Evolutionary conservation across 92 coral and sea anemone species (phyloP), one percentile per base, ranked within the genome.

Genomic region (Zoanthus sansibaricus): DNA sequence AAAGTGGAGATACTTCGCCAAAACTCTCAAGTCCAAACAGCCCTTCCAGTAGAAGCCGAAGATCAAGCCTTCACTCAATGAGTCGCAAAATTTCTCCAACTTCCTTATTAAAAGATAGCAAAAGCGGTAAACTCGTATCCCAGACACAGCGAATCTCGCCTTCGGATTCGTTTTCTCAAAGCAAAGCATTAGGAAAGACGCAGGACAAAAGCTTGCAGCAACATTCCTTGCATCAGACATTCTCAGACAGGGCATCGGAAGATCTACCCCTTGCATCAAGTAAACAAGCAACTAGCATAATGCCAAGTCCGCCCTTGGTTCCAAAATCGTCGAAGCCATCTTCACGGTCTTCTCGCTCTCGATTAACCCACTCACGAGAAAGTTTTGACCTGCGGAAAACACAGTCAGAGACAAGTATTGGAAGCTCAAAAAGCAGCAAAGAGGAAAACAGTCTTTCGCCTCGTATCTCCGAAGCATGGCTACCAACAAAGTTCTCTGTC

Each of bases 391-490:
- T 87, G 69, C 94, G 93, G 16, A 87, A 72, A 61, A 88, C 89
- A 16, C 94, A 91, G 73, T 91, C 94, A 48, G 94, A 91, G 64
- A 87, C 94, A 75, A 91, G 91, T 31, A 72, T 91, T 33, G 78
- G 71, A 73, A 91, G 91, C 72, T 80, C 48, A 30, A 73, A 84
- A 21, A 90, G 91, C 61, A 86, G 78, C 55, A 88, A 77, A 79
- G 91, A 89, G 37, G 87, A 74, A 30, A 90, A 88, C 70, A 71
- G 61, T 7, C 89, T 91, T 47, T 84, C 82, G 30, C 94, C 89
- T 72, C 86, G 89, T 55, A 87, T 91, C 47, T 91, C 94, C 31
- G 86, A 77, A 32, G 94, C 94, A 8, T 91, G 94, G 94, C 52
- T 91, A 33, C 89, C 87, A 15, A 71, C 87, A 48, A 83, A 73